phyloP scores from a whole-genome alignment of 2,113 vertebrate genomes.

The Cynopterus brachyotis region DNA sequence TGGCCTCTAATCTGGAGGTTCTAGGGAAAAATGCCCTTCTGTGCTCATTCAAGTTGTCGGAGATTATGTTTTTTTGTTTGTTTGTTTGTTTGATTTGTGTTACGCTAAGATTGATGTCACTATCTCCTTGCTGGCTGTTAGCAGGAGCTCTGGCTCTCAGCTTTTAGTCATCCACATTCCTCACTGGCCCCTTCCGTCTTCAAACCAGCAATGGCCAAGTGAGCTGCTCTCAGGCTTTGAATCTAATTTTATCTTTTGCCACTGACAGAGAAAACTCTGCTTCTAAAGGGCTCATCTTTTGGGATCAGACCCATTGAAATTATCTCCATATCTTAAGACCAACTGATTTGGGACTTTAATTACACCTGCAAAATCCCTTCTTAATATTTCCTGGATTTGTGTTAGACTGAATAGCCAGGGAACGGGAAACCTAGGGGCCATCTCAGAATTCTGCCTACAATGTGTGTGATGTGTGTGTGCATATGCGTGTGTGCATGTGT shows the following conservation, averaged over 20 bases:
- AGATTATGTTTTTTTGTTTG: not conserved
- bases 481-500: accelerated
- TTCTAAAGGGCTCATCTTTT: not conserved
- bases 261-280: not conserved
- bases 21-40: not conserved
- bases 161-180: not conserved
- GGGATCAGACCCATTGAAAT: not conserved
- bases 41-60: not conserved
- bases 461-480: not conserved
- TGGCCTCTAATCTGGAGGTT: not conserved
- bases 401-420: not conserved
- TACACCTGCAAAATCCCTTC: not conserved
- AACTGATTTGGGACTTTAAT: not conserved
- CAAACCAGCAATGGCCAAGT: not conserved
- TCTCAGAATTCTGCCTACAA: not conserved
- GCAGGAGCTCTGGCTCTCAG: not conserved
- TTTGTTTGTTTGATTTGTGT: not conserved
- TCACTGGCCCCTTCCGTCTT: not conserved
- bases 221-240: not conserved
- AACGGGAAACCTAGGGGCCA: not conserved
- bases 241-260: not conserved
- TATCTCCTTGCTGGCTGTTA: not conserved
- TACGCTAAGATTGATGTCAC: not conserved
- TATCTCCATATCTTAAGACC: not conserved
- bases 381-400: not conserved